phyloP scores from a whole-genome alignment of 2,888 invertebrate genomes.

The Sturmia bella region DNA sequence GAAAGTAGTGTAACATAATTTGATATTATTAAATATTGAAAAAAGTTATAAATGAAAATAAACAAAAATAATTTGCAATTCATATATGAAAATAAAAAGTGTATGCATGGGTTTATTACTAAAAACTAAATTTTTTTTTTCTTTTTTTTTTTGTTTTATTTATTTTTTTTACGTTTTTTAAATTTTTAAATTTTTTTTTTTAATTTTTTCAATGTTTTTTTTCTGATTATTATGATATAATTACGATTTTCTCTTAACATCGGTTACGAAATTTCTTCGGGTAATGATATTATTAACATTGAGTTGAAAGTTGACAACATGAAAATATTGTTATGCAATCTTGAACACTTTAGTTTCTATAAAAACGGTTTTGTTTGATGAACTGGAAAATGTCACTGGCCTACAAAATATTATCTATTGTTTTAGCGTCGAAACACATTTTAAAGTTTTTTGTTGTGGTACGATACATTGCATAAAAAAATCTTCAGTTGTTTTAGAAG shows the following conservation, averaged over 20 bases:
- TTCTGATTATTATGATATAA: constrained; percentile 76
- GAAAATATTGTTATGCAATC: constrained; percentile 56
- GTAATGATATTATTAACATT: constrained; percentile 29
- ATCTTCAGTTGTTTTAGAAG: constrained; percentile 15
- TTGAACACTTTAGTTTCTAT: constrained; percentile 52
- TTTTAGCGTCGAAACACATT: no score
- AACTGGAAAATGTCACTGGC: constrained; percentile 54
- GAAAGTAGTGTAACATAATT: neutral
- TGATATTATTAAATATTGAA: constrained; percentile 31
- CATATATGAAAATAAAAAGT: constrained; percentile 39
- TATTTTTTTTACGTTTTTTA: constrained; percentile 37
- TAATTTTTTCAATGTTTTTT: constrained; percentile 70
- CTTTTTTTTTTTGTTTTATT: constrained; percentile 53
- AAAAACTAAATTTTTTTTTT: constrained; percentile 58
- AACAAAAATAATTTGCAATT: constrained; percentile 7
- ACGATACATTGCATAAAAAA: constrained; percentile 30
- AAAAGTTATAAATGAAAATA: constrained; percentile 8
- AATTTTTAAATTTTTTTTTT: constrained; percentile 66
- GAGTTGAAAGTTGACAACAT: constrained; percentile 69
- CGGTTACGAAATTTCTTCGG: constrained; percentile 72
- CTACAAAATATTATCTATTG: constrained; percentile 34
- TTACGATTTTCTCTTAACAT: constrained; percentile 78
- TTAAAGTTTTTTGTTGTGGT: no score
- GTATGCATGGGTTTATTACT: constrained; percentile 49
- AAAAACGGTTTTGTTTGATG: constrained; percentile 12